Evolutionary conservation across 1,140 invertebrate genomes (phyloP).

Genomic region (Dinoponera quadriceps): DNA sequence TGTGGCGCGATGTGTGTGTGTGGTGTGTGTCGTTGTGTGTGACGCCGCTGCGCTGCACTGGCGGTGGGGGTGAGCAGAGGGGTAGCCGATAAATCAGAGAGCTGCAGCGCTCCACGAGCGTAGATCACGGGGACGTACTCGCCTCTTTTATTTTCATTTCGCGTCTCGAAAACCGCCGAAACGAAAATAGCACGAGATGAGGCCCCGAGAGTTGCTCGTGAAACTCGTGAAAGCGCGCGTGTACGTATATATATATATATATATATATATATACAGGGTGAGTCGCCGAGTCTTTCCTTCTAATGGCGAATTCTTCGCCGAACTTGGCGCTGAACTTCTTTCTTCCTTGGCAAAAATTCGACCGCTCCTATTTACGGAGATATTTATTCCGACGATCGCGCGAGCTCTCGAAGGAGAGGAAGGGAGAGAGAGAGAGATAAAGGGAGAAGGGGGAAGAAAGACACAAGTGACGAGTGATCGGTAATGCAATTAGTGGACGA

Average conservation of each 20-base stretch:
- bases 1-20: constrained; percentile 24
- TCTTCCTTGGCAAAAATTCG: background rate
- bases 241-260: too few relatives aligned
- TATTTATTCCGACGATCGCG: background rate
- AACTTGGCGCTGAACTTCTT: background rate
- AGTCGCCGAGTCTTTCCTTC: background rate
- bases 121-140: constrained; percentile 65
- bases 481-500: too few relatives aligned
- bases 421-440: too few relatives aligned
- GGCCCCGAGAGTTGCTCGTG: constrained; percentile 40
- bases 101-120: constrained; percentile 61
- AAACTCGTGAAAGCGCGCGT: constrained; percentile 27
- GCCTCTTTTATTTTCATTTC: constrained; percentile 71
- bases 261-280: constrained; percentile 36
- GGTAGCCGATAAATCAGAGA: constrained; percentile 75
- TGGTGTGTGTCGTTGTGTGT: constrained; percentile 39
- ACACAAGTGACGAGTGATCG: too few relatives aligned
- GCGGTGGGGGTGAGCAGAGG: constrained; percentile 48
- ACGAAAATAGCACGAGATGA: constrained; percentile 73
- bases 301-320: constrained; percentile 1
- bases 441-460: too few relatives aligned
- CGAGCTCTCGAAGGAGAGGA: background rate
- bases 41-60: constrained; percentile 28
- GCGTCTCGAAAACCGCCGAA: constrained; percentile 72
- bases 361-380: background rate